phyloP scores from a whole-genome alignment of 2,113 vertebrate genomes.

The Dromas ardeola region DNA sequence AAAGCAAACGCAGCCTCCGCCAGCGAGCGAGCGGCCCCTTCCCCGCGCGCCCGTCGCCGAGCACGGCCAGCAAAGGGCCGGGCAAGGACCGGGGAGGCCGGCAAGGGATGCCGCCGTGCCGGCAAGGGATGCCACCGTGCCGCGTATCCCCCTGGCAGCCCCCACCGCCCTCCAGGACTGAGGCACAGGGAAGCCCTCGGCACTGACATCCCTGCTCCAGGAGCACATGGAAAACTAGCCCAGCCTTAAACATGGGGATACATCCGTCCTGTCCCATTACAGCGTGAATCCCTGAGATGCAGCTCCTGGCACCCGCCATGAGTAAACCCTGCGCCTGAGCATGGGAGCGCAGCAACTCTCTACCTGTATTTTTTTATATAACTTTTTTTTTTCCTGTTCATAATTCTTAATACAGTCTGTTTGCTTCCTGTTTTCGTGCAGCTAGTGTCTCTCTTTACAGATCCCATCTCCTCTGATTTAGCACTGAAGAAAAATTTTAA shows the following conservation, averaged over 20 bases:
- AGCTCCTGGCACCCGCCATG: not conserved
- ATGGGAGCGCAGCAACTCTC: not conserved
- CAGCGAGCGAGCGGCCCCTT: not conserved
- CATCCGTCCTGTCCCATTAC: not conserved
- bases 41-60: too few species aligned
- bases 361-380: not conserved
- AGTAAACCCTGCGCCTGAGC: fast-evolving
- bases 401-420: not conserved
- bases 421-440: not conserved
- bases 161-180: not conserved
- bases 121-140: fast-evolving
- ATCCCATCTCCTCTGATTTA: not conserved
- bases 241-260: fast-evolving
- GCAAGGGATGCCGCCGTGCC: not conserved
- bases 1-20: not conserved
- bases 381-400: not conserved
- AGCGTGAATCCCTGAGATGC: not conserved
- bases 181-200: not conserved
- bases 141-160: not conserved
- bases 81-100: too few species aligned
- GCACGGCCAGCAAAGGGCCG: not conserved
- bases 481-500: not conserved
- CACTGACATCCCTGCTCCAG: not conserved
- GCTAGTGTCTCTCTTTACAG: not conserved
- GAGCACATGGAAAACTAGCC: fast-evolving